A percentile compares a stretch with the other conserved stretches of the same genome.
Conservation (phyloP, 2,797 vertebrate species). For the Platalea minor region DNA sequence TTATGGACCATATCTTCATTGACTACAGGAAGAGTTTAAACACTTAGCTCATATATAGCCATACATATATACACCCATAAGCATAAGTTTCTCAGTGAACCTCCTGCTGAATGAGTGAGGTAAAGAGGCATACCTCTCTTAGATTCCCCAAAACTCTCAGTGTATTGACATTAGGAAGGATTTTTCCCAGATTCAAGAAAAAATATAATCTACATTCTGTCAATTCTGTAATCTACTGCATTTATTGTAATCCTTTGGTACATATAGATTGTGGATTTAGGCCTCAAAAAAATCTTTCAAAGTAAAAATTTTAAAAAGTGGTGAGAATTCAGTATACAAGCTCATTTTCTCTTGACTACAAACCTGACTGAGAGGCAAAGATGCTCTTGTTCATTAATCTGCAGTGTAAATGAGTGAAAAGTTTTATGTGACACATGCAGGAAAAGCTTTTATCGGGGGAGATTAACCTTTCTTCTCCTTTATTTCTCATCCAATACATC, state of each 20-base stretch:
- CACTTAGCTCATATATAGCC: background rate
- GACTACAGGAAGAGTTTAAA: background rate
- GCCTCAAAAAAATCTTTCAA: background rate
- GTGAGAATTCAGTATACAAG: accelerated
- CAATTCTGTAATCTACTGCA: background rate
- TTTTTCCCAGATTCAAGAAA: background rate
- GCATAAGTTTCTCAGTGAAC: background rate
- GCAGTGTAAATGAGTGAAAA: background rate
- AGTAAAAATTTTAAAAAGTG: background rate
- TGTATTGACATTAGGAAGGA: background rate
- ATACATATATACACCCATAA: background rate
- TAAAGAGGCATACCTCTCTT: background rate
- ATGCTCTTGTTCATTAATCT: background rate
- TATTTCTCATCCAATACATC: background rate
- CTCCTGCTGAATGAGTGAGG: background rate
- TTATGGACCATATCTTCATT: background rate
- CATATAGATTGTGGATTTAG: background rate
- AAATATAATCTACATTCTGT: background rate
- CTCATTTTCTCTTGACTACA: background rate
- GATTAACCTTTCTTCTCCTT: background rate
- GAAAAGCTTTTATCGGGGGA: background rate
- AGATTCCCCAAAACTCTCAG: background rate
- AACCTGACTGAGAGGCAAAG: background rate
- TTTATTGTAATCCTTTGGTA: background rate
- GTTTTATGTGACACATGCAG: background rate